These are phyloP conservation scores for Salvelinus sp. DNA, from an alignment of 2,113 vertebrate species.

Conservation along the genomic window DNA sequence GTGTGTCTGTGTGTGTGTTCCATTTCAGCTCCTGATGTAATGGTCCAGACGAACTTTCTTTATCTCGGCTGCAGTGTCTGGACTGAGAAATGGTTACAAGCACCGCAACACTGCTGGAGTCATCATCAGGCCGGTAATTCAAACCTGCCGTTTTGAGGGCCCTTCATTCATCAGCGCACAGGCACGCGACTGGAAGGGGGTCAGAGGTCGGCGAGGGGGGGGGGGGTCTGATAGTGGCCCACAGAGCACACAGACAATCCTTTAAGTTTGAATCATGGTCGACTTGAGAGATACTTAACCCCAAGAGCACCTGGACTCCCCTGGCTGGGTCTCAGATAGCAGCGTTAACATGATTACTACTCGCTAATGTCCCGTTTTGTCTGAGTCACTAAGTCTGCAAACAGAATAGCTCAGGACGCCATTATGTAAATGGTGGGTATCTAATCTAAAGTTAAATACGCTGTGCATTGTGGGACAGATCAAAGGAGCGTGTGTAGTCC, in stretches of 20 bases:
- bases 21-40: constrained; percentile 44
- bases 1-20: background rate
- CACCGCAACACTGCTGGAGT: background rate
- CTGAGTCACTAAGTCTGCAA: constrained; percentile 12
- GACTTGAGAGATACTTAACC: constrained; percentile 8
- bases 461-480: constrained; percentile 44
- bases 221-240: constrained; percentile 30
- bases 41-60: constrained; percentile 33
- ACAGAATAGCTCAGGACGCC: constrained; percentile 40
- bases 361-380: background rate
- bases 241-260: constrained; percentile 26
- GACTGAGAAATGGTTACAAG: background rate
- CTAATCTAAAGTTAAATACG: constrained; percentile 56
- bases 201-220: constrained; percentile 11
- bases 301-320: constrained; percentile 9
- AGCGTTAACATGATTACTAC: too few relatives aligned
- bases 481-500: constrained; percentile 54
- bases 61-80: constrained; percentile 24
- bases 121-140: constrained; percentile 31
- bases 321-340: background rate
- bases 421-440: constrained; percentile 57
- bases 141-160: constrained; percentile 40
- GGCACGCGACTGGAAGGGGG: constrained; percentile 31
- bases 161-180: constrained; percentile 43
- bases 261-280: constrained; percentile 9